Base-by-base conservation (phyloP, 2,888 invertebrate species). In the Falcaria lacertinaria region DNA sequence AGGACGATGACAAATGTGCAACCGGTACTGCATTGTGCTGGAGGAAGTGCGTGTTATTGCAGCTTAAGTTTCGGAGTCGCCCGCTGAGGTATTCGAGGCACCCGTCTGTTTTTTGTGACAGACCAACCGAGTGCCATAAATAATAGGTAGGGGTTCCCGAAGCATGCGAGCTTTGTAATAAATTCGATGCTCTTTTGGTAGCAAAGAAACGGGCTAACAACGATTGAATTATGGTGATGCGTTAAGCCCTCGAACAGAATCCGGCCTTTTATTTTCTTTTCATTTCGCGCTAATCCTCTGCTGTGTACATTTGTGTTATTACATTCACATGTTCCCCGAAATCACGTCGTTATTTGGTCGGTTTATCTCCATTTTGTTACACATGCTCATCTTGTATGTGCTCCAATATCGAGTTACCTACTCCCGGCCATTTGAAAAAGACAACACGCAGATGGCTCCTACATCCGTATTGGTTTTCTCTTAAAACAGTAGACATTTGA, bases 1-100 rank as follows among this genome's bases (percentile, higher is more conserved):
- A 51, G 28, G 38, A 52, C 48, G 44, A 45, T 58, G 64, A 62
- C 58, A 68, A 69, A 76, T 73, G 71, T 74, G 69, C 69, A 70
- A 74, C 64, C 53, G 54, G 55, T 57, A 51, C 60, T 59, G 63
- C 66, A 64, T 68, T 66, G 69, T 75, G 69, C 75, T 74, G 62
- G 69, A 88, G 89, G 88, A 89, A 89, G 85, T 85, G 82, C 81
- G 79, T 89, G 87, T 88, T 89, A 78, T 88, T 87, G 85, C 89
- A 89, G 88, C 88, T 88, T 87, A 87, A 70, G 80, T 77, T 82
- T 80, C 73, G 74, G 69, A 78, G 80, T 75, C 82, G 86, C 89
- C 89, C 77, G 89, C 88, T 88, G 88, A 84, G 89, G 80, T 80
- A 81, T 82, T 81, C 80, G 82, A 78, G 65, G 83, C 86, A 87